Evolutionary conservation across 2,888 invertebrate genomes (phyloP).

Genomic region (Reticulitermes lucifugus): DNA sequence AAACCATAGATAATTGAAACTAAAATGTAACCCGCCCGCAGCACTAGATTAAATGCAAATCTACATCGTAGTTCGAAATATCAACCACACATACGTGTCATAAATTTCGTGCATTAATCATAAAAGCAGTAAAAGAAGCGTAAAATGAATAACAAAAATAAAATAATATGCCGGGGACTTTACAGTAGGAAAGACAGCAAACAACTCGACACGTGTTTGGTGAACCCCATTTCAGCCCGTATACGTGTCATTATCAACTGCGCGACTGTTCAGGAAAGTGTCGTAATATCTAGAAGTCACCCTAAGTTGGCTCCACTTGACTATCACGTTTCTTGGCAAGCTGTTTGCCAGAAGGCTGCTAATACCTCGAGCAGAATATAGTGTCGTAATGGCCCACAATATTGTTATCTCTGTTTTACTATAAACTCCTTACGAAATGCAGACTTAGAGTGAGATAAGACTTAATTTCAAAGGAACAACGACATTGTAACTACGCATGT

Average conservation of each 20-base stretch:
- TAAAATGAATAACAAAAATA: no score
- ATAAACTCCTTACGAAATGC: neutral
- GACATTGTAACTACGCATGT: neutral
- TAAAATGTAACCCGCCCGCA: no score
- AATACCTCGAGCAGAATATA: neutral
- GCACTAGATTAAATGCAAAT: no score
- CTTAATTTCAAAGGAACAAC: neutral
- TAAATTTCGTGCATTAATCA: neutral
- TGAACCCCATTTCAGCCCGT: neutral
- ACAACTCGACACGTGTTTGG: neutral
- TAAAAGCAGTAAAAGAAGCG: neutral
- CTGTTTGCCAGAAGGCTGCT: neutral
- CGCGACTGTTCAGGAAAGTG: neutral
- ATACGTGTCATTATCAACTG: neutral
- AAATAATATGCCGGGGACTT: no score
- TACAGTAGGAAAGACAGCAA: neutral
- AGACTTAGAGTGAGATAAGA: neutral
- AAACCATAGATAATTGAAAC: no score
- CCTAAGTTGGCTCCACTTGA: neutral
- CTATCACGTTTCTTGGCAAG: neutral
- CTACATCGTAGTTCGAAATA: no score
- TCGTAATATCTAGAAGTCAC: neutral
- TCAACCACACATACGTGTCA: neutral
- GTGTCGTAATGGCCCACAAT: neutral
- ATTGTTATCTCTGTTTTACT: conserved; percentile 16